Conservation (phyloP, 2,113 vertebrate species). For the Progne subis region DNA sequence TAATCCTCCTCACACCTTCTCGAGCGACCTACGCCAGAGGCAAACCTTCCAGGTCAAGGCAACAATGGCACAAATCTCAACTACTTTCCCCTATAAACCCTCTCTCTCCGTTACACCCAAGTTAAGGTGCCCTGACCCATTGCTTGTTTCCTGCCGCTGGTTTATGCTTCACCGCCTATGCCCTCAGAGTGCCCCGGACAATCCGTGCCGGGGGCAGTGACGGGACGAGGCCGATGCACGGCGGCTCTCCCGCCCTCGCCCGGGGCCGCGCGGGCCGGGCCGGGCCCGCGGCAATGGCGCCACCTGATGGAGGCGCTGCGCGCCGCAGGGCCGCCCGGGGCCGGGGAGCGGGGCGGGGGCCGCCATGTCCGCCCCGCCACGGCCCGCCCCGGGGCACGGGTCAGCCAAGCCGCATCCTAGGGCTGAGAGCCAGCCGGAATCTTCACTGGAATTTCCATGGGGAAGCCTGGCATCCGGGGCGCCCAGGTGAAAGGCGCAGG, state of each 20-base stretch:
- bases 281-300: conserved; percentile 10
- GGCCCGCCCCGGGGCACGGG: accelerated
- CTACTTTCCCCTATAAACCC: neutral
- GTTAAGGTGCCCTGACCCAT: neutral
- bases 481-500: accelerated
- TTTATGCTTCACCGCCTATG: neutral
- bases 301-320: conserved; percentile 40
- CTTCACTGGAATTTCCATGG: accelerated
- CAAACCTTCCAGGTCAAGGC: neutral
- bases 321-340: neutral
- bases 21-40: neutral
- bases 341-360: no score
- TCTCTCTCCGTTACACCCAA: neutral
- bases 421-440: neutral
- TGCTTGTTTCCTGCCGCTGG: neutral
- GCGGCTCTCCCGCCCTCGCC: no score
- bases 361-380: neutral
- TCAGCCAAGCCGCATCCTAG: neutral
- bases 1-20: neutral
- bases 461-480: neutral
- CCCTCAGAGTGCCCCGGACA: neutral
- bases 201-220: accelerated
- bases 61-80: neutral
- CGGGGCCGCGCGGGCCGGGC: neutral
- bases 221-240: no score